Base-by-base conservation (phyloP, 2,888 invertebrate species). In the Ptilodon capucinus region DNA sequence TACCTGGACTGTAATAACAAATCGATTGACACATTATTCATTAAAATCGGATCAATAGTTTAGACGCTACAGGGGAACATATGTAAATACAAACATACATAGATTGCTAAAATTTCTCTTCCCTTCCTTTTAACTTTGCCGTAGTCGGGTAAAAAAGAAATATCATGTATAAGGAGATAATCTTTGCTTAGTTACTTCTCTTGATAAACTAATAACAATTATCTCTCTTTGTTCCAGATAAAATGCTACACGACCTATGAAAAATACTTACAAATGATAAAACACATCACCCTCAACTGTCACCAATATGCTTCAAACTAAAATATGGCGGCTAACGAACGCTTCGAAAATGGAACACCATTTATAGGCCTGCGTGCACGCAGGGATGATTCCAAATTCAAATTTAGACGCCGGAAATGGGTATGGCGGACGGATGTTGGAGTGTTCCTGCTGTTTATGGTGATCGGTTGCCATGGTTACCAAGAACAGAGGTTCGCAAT, bases 401-500 rank as follows among this genome's bases (percentile, higher is more conserved):
- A 79, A 82, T 78, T 77, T 86, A 85, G 82, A 84, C 72, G 71
- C 68, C 75, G 83, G 82, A 80, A 73, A 76, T 78, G 74, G 75
- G 64, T 54, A 53, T 57, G 65, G 64, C 66, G 62, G 55, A 72
- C 80, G 85, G 81, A 84, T 72, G 81, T 75, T 63, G 73, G 76
- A 64, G 68, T 79, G 76, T 74, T 84, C 68, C 74, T 88, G 68
- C 57, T 72, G 65, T 71, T 78, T 49, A 54, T 67, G 56, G 66
- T 71, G 52, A 61, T 86, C 74, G 72, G 83, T 76, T 80, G 85
- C 76, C 64, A 85, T 86, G 76, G 90, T 68, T 76, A 76, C 67
- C 81, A 82, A 53, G 94, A 94, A 73, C 98, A 98, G 88, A 94
- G 95, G 81, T 98, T 98, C 83, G 96, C 96, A 28, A 96, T 96